Evolutionary conservation across 1,140 invertebrate species (phyloP).

Genomic region (Micrasema longulum): DNA sequence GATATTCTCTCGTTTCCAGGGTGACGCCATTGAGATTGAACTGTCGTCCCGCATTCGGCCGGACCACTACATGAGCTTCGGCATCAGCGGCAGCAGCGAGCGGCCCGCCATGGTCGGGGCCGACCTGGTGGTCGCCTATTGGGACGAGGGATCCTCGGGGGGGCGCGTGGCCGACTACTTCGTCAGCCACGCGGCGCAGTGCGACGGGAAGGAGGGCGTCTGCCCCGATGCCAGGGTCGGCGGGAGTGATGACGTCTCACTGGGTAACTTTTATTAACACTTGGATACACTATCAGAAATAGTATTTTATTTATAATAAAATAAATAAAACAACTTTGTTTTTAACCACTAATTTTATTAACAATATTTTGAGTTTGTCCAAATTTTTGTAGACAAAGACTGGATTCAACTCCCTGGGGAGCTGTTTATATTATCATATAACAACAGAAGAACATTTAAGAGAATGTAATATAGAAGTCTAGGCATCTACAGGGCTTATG

Average conservation of each 20-base stretch:
- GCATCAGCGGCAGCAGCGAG: slow-evolving; percentile 81
- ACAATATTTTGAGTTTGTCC: no score
- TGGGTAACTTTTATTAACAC: no score
- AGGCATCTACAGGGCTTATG: no score
- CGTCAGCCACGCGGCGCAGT: slow-evolving; percentile 85
- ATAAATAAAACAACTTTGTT: no score
- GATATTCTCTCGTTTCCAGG: slow-evolving; percentile 62
- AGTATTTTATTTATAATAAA: no score
- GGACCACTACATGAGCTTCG: slow-evolving; percentile 91
- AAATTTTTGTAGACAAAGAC: no score
- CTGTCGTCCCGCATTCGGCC: slow-evolving; percentile 81
- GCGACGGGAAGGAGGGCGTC: slow-evolving; percentile 83
- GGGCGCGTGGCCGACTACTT: slow-evolving; percentile 88
- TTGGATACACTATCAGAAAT: no score
- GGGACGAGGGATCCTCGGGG: slow-evolving; percentile 70
- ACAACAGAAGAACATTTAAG: no score
- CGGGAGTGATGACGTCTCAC: slow-evolving; percentile 82
- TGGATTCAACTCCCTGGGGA: no score
- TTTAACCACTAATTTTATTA: no score
- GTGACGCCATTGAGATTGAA: slow-evolving; percentile 80
- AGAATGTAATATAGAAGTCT: no score
- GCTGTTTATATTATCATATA: no score
- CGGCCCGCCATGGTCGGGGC: slow-evolving; percentile 80
- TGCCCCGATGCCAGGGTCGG: slow-evolving; percentile 87
- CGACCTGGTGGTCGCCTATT: slow-evolving; percentile 87